phyloP scores from a whole-genome alignment of 2,797 vertebrate species.

The Eulemur rubriventer region DNA sequence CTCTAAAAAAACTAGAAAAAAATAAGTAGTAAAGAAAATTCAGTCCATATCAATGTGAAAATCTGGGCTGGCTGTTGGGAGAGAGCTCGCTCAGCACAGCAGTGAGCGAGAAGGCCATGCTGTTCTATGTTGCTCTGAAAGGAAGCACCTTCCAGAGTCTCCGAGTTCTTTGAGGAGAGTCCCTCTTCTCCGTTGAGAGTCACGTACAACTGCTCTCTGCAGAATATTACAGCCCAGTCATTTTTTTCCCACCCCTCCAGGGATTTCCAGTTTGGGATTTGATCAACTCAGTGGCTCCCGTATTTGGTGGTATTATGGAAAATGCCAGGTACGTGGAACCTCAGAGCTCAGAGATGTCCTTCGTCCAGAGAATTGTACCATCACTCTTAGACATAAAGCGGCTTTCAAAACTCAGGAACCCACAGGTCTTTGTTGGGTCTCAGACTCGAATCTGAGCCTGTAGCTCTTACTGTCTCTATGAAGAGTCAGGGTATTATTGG shows the following conservation, averaged over 20 bases:
- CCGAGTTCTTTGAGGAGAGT: neutral
- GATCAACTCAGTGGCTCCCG: neutral
- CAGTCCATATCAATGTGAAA: neutral
- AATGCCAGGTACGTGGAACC: neutral
- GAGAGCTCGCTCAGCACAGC: neutral
- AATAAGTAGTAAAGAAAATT: neutral
- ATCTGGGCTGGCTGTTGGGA: neutral
- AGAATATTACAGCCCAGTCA: neutral
- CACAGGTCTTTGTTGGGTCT: neutral
- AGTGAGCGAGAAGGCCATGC: neutral
- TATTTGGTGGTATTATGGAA: neutral
- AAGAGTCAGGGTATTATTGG: neutral
- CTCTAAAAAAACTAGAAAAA: neutral
- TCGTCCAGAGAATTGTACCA: neutral
- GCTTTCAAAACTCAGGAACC: neutral
- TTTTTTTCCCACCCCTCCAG: neutral
- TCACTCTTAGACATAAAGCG: neutral
- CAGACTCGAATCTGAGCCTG: neutral
- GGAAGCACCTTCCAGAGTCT: neutral
- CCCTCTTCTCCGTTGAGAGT: neutral
- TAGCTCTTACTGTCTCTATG: neutral
- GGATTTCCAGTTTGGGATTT: neutral
- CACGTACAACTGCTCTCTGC: neutral
- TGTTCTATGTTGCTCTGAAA: neutral
- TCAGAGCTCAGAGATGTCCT: accelerated